Evolutionary conservation across 2,888 invertebrate genomes (phyloP), one percentile per base, ranked within the genome.

Genomic region (Hesperia comma): DNA sequence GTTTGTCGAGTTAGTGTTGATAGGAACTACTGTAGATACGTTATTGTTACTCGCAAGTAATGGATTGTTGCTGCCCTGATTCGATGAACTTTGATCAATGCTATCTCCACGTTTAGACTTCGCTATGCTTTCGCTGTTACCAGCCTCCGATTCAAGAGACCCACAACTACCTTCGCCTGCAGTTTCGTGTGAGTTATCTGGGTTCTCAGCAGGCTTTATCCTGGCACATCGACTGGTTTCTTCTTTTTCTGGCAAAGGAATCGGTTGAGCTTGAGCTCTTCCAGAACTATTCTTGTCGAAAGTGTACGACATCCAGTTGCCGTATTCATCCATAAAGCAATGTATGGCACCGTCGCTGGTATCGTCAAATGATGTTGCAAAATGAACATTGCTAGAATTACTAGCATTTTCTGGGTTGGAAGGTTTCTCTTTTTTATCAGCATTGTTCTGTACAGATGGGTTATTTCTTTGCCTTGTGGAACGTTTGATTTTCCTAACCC

Each of bases 311-410:
- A 97, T 94, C 96, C 97, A 97, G 77, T 97, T 96, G 51, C 97
- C 97, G 76, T 95, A 95, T 80, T 97, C 97, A 78, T 98, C 97
- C 83, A 96, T 95, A 78, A 97, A 97, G 82, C 96, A 97, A 84
- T 98, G 97, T 49, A 97, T 95, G 0, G 97, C 96, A 12, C 97
- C 97, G 76, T 97, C 96, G 2, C 93, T 94, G 0, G 97, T 97
- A 78, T 98, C 98, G 67, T 96, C 96, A 77, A 97, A 96, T 32
- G 95, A 96, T 26, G 95, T 95, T 4, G 97, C 97, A 66, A 97
- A 93, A 79, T 97, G 97, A 21, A 90, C 91, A 61, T 77, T 87
- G 8, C 77, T 84, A 0, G 88, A 80, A 69, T 83, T 88, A 62
- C 75, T 85, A 0, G 83, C 73, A 64, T 79, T 84, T 14, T 89